Conservation (phyloP, 1,140 invertebrate genomes). For the Micrasema longulum region DNA sequence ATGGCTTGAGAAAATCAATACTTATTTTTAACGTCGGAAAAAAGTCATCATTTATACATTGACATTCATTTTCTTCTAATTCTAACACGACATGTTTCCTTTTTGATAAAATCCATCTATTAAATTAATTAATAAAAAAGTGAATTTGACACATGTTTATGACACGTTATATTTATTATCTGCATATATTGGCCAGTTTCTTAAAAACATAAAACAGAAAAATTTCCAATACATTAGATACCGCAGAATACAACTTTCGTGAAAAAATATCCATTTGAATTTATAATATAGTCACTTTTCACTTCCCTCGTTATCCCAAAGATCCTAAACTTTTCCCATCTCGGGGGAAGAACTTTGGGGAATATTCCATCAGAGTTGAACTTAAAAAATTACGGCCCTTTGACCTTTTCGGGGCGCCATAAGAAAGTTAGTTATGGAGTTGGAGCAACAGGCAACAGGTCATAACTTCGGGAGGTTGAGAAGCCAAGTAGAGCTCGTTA, state of each 20-base stretch:
- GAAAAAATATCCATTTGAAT: background rate
- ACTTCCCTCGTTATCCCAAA: background rate
- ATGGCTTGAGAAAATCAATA: no score
- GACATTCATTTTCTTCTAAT: no score
- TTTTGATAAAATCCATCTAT: no score
- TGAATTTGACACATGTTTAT: no score
- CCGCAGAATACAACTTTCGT: background rate
- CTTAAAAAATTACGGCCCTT: slow-evolving; percentile 8
- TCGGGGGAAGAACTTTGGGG: background rate
- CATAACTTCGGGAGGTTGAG: background rate
- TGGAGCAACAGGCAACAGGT: slow-evolving; percentile 18
- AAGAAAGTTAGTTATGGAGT: background rate
- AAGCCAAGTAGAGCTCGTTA: background rate
- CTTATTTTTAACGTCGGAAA: no score
- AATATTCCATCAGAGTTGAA: slow-evolving; percentile 4
- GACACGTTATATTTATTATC: background rate
- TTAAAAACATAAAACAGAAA: no score
- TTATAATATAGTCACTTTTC: background rate
- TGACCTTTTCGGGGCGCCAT: background rate
- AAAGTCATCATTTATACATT: no score
- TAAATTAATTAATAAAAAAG: no score
- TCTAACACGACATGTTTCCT: no score
- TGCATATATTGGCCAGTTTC: no score
- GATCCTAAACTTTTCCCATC: background rate
- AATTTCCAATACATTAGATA: no score